Evolutionary conservation across 2,113 vertebrate genomes (phyloP), one percentile per base, ranked within the genome.

Genomic region (Pangasianodon gigas): DNA sequence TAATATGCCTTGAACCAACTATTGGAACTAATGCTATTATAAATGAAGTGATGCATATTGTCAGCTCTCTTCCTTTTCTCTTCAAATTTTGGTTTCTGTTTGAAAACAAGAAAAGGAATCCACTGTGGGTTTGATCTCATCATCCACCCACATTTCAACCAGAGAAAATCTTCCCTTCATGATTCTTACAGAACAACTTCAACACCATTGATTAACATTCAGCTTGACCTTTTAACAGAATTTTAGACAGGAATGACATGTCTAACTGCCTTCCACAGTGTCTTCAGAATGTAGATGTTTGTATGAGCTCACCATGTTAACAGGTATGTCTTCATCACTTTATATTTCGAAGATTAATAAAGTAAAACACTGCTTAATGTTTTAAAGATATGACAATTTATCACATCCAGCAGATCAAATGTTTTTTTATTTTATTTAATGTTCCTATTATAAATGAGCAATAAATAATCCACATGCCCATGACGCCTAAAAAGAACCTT

Each of bases 131-230:
- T 75, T 89, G 41, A 89, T 44, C 69, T 58, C 8, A 14, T 48
- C 32, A 48, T 79, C 19, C 0, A 11, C 52, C 21, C 10, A 46
- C 52, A 84, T 85, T 84, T 84, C 18, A 89, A 75, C 60, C 29
- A 88, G 62, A 87, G 51, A 46, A n/a, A 65, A 58, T 75, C 19
- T 44, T 54, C 51, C 51, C 32, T 54, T 19, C 29, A 44, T 41
- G 9, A 80, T 88, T 16, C 4, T 65, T 44, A 51, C 37, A 79
- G 81, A 88, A 81, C 87, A 65, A 52, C 58, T 88, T 79, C 21
- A 51, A 80, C 86, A 41, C 46, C 87, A 88, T 67, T 54, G 87
- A 88, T 88, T 88, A 83, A 82, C 79, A 83, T 83, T 88, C 62
- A 71, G n/a, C 24, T 44, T 84, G 80, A 88, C 79, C 87, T 84